Conservation (phyloP, 2,113 vertebrate genomes). For the Periophthalmodon schlosseri region DNA sequence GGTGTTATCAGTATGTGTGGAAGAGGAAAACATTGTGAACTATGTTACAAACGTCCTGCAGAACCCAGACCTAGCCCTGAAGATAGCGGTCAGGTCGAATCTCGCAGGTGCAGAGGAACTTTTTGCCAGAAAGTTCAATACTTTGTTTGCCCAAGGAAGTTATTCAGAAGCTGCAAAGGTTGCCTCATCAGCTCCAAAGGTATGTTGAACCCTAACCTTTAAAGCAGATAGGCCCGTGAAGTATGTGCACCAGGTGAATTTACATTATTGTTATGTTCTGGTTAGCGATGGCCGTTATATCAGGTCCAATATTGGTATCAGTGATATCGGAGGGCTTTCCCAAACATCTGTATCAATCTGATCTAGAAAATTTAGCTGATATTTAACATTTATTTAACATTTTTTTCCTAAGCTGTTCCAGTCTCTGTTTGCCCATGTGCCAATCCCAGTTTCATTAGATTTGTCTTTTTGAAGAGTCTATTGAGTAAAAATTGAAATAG, state of each 20-base stretch:
- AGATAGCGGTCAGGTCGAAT: constrained; percentile 88
- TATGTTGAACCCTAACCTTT: constrained; percentile 37
- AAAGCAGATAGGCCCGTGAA: neutral
- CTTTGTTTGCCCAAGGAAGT: constrained; percentile 86
- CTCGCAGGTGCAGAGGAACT: constrained; percentile 90
- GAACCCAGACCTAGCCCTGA: constrained; percentile 89
- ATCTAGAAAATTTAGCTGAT: no score
- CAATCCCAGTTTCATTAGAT: no score
- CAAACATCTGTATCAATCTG: no score
- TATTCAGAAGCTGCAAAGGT: constrained; percentile 91
- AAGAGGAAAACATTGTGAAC: constrained; percentile 94
- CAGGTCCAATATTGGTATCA: no score
- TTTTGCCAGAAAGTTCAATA: constrained; percentile 89
- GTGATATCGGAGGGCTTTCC: no score
- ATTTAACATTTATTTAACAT: no score
- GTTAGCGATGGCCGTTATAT: neutral
- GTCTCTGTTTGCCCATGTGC: no score
- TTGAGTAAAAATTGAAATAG: no score
- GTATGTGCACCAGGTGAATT: neutral
- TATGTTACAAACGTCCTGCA: constrained; percentile 89
- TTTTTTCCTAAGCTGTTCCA: no score
- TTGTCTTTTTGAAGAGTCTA: no score
- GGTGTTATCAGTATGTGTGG: constrained; percentile 92
- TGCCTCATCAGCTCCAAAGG: constrained; percentile 91
- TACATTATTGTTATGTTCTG: neutral